A percentile compares a stretch with the other conserved stretches of the same genome.
phyloP scores from a whole-genome alignment of 2,797 vertebrate genomes.

The Poeciliopsis turneri region DNA sequence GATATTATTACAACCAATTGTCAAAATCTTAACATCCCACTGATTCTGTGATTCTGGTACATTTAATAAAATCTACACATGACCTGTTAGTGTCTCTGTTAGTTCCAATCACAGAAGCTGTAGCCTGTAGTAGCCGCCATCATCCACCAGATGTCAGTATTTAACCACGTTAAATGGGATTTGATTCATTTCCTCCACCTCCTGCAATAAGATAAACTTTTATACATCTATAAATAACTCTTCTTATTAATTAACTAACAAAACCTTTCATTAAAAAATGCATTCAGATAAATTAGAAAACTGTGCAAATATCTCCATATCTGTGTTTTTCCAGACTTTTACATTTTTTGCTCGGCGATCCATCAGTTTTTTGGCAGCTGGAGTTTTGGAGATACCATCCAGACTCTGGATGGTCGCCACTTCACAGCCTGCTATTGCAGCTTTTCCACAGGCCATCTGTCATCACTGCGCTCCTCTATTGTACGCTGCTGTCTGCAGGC shows the following conservation, averaged over 20 bases:
- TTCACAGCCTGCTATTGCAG: constrained; percentile 62
- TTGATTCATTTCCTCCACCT: not conserved
- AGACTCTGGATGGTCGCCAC: constrained; percentile 42
- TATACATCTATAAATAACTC: not conserved
- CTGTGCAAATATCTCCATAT: constrained; percentile 6
- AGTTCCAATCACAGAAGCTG: not conserved
- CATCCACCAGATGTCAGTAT: constrained; percentile 49
- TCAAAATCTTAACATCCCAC: too few species aligned
- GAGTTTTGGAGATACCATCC: constrained; percentile 24
- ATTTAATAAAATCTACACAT: too few species aligned
- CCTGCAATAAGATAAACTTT: not conserved
- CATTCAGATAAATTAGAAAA: not conserved
- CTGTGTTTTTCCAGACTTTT: not conserved
- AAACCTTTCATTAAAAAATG: not conserved
- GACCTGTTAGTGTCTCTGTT: too few species aligned
- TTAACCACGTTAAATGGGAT: not conserved
- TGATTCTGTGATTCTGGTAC: too few species aligned
- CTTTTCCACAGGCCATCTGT: constrained; percentile 69
- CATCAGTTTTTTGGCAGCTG: constrained; percentile 15
- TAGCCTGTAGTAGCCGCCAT: not conserved
- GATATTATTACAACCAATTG: not conserved
- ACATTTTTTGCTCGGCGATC: not conserved
- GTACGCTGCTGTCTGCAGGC: constrained; percentile 47
- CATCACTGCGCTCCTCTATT: constrained; percentile 51
- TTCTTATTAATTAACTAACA: not conserved